These are phyloP conservation scores for Platichthys stellatus DNA, from an alignment of 2,113 vertebrate genomes.

Conservation along the genomic window DNA sequence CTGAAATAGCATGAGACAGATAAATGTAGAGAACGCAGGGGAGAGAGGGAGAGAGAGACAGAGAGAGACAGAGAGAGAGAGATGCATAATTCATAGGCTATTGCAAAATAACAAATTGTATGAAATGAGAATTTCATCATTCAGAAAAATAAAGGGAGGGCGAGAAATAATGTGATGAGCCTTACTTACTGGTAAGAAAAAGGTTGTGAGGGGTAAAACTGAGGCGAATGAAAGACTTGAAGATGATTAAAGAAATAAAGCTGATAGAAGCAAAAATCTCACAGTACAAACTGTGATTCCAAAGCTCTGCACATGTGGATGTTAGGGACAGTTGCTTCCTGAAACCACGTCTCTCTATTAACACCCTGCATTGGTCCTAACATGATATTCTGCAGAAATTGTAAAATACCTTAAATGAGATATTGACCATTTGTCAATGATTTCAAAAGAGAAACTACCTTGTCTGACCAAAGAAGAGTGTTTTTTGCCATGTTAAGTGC, in stretches of 20 bases:
- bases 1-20: constrained; percentile 83
- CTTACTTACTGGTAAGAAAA: constrained; percentile 46
- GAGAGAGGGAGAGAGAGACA: constrained; percentile 52
- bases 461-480: too few species aligned
- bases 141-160: constrained; percentile 78
- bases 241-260: constrained; percentile 73
- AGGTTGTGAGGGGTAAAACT: constrained; percentile 57
- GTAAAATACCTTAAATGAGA: background rate
- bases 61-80: constrained; percentile 43
- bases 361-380: background rate
- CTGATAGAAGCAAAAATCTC: constrained; percentile 82
- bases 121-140: constrained; percentile 96
- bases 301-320: background rate
- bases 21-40: background rate
- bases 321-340: too few species aligned
- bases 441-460: background rate
- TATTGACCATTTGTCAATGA: background rate
- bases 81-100: constrained; percentile 93
- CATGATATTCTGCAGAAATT: background rate
- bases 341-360: too few species aligned
- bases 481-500: background rate
- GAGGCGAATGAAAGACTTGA: constrained; percentile 17
- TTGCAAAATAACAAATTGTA: constrained; percentile 90
- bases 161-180: constrained; percentile 44
- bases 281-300: constrained; percentile 80